Percentiles rank a stretch among this genome's conserved stretches.
These are phyloP conservation scores for Microcebus ravelobensis DNA, from an alignment of 2,113 vertebrate species.

Conservation along the genomic window DNA sequence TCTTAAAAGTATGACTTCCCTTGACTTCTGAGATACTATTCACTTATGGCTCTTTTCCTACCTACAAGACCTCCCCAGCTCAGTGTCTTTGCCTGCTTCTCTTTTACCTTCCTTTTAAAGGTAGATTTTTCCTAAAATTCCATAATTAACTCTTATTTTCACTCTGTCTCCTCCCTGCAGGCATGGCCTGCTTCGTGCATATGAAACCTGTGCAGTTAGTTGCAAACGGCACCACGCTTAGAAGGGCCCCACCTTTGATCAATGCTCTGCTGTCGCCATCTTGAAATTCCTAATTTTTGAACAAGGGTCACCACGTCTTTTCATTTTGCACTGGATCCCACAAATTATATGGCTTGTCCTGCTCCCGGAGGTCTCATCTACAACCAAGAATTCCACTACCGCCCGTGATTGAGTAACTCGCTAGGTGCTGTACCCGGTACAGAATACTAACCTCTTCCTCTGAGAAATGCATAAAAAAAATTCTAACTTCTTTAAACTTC, in stretches of 20 bases:
- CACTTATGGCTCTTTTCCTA: not conserved
- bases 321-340: not conserved
- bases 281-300: not conserved
- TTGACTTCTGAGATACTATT: not conserved
- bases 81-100: not conserved
- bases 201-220: fast-evolving
- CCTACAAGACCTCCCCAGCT: not conserved
- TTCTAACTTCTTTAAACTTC: not conserved
- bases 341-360: not conserved
- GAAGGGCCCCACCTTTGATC: fast-evolving
- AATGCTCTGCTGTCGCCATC: not conserved
- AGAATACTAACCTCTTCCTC: not conserved
- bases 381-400: not conserved
- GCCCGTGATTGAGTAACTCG: not conserved
- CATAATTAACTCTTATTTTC: not conserved
- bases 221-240: fast-evolving
- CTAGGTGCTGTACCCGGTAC: fast-evolving
- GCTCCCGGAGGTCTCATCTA: not conserved
- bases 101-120: not conserved
- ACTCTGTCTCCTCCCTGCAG: fast-evolving
- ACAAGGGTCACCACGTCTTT: not conserved
- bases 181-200: not conserved
- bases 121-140: not conserved
- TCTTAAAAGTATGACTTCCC: not conserved
- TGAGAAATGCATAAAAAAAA: not conserved